These are phyloP conservation scores for Halocynthia aurantium DNA, from an alignment of 23 tunicate genomes.

Conservation along the genomic window DNA sequence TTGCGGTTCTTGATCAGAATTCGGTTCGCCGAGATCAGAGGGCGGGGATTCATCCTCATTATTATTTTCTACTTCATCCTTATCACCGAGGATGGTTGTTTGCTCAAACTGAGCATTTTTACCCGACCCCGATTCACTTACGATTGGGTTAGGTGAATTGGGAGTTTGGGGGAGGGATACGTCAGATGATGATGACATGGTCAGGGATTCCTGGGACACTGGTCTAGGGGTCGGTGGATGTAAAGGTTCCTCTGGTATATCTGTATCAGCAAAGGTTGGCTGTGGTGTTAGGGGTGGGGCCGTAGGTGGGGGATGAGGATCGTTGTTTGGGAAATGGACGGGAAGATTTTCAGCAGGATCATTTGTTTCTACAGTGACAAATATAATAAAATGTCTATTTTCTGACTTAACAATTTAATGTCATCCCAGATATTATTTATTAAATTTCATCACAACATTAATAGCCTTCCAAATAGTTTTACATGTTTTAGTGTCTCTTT, in stretches of 20 bases:
- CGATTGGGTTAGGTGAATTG: background rate
- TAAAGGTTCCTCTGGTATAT: background rate
- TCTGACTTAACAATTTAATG: no score
- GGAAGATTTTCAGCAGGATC: no score
- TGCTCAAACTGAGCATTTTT: background rate
- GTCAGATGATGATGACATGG: background rate
- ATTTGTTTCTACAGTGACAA: no score
- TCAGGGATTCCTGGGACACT: background rate
- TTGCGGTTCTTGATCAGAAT: background rate
- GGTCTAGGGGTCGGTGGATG: background rate
- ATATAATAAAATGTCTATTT: no score
- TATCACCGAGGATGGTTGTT: background rate
- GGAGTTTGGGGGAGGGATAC: background rate
- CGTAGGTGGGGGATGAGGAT: background rate
- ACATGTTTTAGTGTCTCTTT: no score
- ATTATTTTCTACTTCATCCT: conserved; percentile 2
- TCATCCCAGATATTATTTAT: no score
- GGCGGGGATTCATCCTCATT: background rate
- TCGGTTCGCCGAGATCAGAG: background rate
- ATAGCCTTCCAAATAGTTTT: no score
- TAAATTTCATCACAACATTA: no score
- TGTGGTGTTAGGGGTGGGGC: background rate
- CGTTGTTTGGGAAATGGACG: no score
- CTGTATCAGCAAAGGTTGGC: background rate
- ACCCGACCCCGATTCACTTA: background rate